Conservation (phyloP, 1,140 invertebrate genomes). For the Pararge aegeria region DNA sequence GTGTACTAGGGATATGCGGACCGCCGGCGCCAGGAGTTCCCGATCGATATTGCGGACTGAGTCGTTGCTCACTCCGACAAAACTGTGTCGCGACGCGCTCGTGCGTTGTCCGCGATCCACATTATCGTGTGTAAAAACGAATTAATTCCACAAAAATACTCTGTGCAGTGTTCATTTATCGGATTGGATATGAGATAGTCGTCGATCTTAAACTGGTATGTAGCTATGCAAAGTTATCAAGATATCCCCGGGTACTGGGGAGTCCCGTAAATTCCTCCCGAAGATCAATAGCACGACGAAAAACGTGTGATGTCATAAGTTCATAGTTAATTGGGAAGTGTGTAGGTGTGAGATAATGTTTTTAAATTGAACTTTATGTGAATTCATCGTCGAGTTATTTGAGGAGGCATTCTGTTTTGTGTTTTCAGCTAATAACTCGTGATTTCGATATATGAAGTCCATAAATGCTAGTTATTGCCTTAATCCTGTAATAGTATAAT, state of each 20-base stretch:
- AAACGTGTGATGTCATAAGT: conserved; percentile 45
- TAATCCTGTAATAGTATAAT: conserved; percentile 15
- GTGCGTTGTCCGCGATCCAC: conserved; percentile 39
- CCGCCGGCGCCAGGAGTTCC: conserved; percentile 65
- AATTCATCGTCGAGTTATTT: neutral
- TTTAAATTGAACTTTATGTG: conserved; percentile 7
- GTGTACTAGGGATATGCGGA: conserved; percentile 73
- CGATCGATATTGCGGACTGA: conserved; percentile 64
- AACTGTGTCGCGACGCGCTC: conserved; percentile 54
- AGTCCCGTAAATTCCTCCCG: neutral
- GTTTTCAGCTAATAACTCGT: neutral
- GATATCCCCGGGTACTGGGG: neutral
- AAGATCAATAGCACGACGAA: conserved; percentile 53
- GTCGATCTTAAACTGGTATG: conserved; percentile 30
- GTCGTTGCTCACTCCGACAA: conserved; percentile 42
- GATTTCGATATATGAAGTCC: neutral
- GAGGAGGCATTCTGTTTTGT: neutral
- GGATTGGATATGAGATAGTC: conserved; percentile 68
- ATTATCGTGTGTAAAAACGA: conserved; percentile 36
- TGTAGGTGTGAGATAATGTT: conserved; percentile 25
- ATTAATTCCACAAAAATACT: conserved; percentile 32
- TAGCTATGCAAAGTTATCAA: too few species aligned
- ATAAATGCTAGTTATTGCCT: neutral
- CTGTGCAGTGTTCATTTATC: conserved; percentile 52
- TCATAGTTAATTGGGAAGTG: conserved; percentile 36